Base-by-base conservation (phyloP, 2,797 vertebrate species). In the Neosilurus hyrtlii region DNA sequence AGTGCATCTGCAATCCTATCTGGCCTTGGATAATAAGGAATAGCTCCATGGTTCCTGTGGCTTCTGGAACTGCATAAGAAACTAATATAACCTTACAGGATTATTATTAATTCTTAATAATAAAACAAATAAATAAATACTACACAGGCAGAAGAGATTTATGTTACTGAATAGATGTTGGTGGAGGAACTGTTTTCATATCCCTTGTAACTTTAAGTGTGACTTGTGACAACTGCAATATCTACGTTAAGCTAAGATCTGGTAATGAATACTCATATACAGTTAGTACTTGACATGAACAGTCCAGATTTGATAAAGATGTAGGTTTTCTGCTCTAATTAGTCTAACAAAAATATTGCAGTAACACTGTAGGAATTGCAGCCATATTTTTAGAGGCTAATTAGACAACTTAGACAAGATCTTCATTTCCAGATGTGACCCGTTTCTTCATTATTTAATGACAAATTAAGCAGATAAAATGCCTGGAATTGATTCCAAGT, bases 231-330 rank as follows among this genome's bases (percentile, higher is more conserved):
- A 62, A 56, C 37, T 10, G 37, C 3, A 43, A 35, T 52, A 30
- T n/a, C 16, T 22, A 18, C 22, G 15, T 51, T 5, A 66, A 80
- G 71, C 26, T 24, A 79, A 24, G 62, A 10, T 79, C 14, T 9
- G 43, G 65, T 30, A 62, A 77, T 62, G 56, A 84, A 82, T 75
- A 82, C 82, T 84, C 35, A 81, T 78, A n/a, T n/a, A n/a, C n/a
- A n/a, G n/a, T 77, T 18, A 63, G 63, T 54, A 68, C 83, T 63
- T 61, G 77, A 72, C 37, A 83, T 82, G 9, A 56, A 43, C 20
- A 79, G 37, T 43, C 37, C 37, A 43, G 2, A 43, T 43, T 43
- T 43, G 37, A 43, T 43, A 2, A 43, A 43, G 37, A 6, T 43
- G 37, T 43, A 43, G 37, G 6, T 43, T 43, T 43, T 43, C 37